phyloP scores from a whole-genome alignment of 2,797 vertebrate genomes.

The Anabas testudineus region DNA sequence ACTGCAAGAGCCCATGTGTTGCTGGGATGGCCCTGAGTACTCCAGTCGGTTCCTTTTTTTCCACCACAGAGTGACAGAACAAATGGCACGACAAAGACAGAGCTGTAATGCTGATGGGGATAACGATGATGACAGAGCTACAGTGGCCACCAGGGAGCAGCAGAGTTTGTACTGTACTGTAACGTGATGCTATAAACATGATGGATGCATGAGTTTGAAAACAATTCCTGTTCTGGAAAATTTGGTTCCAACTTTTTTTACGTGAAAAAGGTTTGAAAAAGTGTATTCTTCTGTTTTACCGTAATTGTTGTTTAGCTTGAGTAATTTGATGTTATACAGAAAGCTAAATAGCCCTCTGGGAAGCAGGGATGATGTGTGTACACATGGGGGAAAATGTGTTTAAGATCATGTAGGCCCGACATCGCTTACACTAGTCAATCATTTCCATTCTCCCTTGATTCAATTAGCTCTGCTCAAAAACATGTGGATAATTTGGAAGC shows the following conservation, averaged over 20 bases:
- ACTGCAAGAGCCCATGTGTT: constrained; percentile 35
- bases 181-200: constrained; percentile 21
- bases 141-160: constrained; percentile 80
- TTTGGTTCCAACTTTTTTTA: constrained; percentile 15
- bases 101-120: constrained; percentile 32
- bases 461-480: constrained; percentile 74
- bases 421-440: constrained; percentile 72
- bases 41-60: constrained; percentile 23
- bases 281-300: constrained; percentile 35
- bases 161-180: constrained; percentile 56
- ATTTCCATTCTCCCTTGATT: constrained; percentile 76
- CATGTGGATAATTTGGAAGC: constrained; percentile 77
- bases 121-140: constrained; percentile 30
- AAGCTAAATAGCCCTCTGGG: constrained; percentile 51
- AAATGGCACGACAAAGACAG: constrained; percentile 40
- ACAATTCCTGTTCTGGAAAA: constrained; percentile 27
- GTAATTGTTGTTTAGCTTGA: constrained; percentile 54
- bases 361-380: constrained; percentile 44
- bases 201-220: constrained; percentile 35
- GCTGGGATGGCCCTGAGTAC: constrained; percentile 3
- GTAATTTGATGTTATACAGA: constrained; percentile 58
- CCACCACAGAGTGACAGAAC: constrained; percentile 34
- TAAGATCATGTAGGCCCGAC: constrained; percentile 58
- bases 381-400: constrained; percentile 67
- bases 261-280: constrained; percentile 19